Base-by-base conservation (phyloP, 2,797 vertebrate species). In the Sebastes matsubarae region DNA sequence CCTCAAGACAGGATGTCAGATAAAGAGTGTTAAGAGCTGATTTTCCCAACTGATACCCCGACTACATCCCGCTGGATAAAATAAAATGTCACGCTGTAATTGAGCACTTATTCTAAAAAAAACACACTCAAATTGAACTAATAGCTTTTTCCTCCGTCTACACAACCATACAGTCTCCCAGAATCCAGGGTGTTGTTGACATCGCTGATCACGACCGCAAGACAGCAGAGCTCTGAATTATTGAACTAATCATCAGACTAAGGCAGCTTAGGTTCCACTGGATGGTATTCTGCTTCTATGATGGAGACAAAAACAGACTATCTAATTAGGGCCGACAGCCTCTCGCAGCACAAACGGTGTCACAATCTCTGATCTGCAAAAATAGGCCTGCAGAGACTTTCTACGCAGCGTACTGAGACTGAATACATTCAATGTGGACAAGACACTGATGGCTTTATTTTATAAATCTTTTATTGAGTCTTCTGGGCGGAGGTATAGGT, bases 221-320 rank as follows among this genome's bases (percentile, higher is more conserved):
- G 82, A 87, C 57, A 74, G 46, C 50, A 69, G 61, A 58, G 72
- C 60, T 58, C 80, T 94, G 83, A 92, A 93, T 95, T 92, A 95
- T 93, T 95, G 29, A 95, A 72, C 16, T 68, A 61, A 84, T 90
- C 77, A 86, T 89, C 86, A 91, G 80, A 83, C 81, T 50, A 63
- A 72, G 20, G 82, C 79, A 54, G 85, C 77, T 91, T 83, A 82
- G 75, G 81, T 88, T 90, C 77, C 84, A 89, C 14, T 57, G 42
- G 42, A 75, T 22, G 38, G 57, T 34, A 63, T 75, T 87, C 57
- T 72, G 70, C 80, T 81, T 80, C 68, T 63, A 59, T 75, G 70
- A 84, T 54, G 32, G 22, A 73, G 63, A 68, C 38, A 50, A 61
- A 66, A 32, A 60, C 42, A 66, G 32, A 25, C 58, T 34, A 59